These are phyloP conservation scores for Podiceps cristatus DNA, from an alignment of 2,113 vertebrate species.

Conservation along the genomic window DNA sequence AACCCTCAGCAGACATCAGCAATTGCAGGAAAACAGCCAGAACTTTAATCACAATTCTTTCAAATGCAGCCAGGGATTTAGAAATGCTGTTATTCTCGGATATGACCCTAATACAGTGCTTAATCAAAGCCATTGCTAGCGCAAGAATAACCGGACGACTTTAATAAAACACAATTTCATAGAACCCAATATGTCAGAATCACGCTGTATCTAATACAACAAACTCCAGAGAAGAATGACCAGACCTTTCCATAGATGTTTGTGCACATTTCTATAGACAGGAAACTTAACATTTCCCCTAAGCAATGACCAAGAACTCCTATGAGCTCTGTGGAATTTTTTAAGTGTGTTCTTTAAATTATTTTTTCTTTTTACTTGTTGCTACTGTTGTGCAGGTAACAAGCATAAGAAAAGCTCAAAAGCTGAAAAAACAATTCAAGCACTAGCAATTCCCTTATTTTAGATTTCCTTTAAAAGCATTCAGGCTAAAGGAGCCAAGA, in stretches of 20 bases:
- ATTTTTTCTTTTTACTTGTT: neutral
- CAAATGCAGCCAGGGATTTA: slow-evolving; percentile 74
- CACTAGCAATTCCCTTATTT: neutral
- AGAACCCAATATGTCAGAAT: slow-evolving; percentile 55
- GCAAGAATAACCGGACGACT: slow-evolving; percentile 68
- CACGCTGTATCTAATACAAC: slow-evolving; percentile 37
- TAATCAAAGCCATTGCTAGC: slow-evolving; percentile 77
- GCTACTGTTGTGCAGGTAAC: neutral
- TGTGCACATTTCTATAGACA: neutral
- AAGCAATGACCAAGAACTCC: neutral
- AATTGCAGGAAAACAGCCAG: slow-evolving; percentile 72
- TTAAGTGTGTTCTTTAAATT: too few relatives aligned
- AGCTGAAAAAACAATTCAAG: neutral
- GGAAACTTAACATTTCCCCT: neutral
- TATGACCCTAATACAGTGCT: slow-evolving; percentile 76
- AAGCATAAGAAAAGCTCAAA: neutral
- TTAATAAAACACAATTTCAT: slow-evolving; percentile 71
- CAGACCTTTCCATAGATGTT: neutral
- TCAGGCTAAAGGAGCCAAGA: neutral
- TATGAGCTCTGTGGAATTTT: neutral
- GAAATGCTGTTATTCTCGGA: slow-evolving; percentile 72
- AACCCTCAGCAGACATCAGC: slow-evolving; percentile 62
- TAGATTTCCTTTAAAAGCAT: neutral
- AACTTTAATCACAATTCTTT: slow-evolving; percentile 79
- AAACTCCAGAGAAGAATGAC: slow-evolving; percentile 18